A percentile compares a stretch with the other conserved stretches of the same genome.
Evolutionary conservation across 2,113 vertebrate genomes (phyloP).

Genomic region (Columba livia): DNA sequence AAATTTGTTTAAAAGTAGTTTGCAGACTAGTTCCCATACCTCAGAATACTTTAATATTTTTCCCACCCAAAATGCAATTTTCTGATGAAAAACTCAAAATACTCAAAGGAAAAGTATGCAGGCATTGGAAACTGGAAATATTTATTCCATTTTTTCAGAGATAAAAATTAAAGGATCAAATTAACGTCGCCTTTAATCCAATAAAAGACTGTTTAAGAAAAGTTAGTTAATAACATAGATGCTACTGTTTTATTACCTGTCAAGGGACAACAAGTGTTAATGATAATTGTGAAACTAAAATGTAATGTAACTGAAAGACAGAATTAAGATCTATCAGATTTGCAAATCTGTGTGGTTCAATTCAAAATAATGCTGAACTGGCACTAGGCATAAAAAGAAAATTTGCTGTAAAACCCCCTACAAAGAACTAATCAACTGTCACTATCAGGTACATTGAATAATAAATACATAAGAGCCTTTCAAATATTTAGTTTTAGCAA

Average conservation of each 20-base stretch:
- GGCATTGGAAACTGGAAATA: neutral
- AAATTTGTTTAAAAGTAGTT: neutral
- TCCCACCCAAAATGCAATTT: neutral
- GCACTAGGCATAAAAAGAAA: neutral
- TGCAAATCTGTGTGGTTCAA: neutral
- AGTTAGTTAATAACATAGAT: neutral
- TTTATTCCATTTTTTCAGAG: neutral
- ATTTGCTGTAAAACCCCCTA: neutral
- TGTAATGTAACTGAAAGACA: neutral
- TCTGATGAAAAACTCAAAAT: neutral
- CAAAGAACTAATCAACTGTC: constrained; percentile 17
- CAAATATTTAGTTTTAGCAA: constrained; percentile 11
- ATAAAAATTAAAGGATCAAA: neutral
- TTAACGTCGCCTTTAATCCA: neutral
- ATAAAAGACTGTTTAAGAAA: neutral
- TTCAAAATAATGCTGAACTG: neutral
- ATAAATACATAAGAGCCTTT: neutral
- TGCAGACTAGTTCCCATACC: neutral
- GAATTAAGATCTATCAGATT: neutral
- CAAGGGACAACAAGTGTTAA: neutral
- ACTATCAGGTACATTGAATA: neutral
- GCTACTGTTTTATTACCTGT: neutral
- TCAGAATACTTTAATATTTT: neutral
- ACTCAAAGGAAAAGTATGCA: neutral
- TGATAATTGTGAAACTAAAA: neutral